Conservation (phyloP, 30 jellyfish, hydroid and myxozoan genomes). For the Haliclystus octoradiatus region DNA sequence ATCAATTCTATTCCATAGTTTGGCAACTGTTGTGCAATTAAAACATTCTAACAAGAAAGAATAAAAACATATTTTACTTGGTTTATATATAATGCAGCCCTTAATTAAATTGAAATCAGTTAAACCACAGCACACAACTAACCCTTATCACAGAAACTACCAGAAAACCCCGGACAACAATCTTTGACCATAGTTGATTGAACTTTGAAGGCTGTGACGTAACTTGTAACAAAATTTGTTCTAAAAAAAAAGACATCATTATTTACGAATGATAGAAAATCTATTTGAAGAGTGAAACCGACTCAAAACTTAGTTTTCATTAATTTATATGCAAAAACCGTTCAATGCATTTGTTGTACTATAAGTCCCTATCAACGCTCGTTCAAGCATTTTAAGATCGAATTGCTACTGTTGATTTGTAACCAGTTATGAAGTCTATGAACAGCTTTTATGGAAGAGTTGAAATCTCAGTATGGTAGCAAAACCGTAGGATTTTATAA, state of each 20-base stretch:
- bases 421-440: no score
- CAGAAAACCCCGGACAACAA: conserved; percentile 73
- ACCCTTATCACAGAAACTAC: conserved; percentile 73
- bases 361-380: no score
- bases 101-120: no score
- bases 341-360: no score
- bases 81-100: no score
- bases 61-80: neutral
- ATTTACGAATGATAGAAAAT: neutral
- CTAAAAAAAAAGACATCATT: conserved; percentile 6
- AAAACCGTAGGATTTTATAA: no score
- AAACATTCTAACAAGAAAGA: conserved; percentile 33
- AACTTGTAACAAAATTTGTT: conserved; percentile 43
- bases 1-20: conserved; percentile 15
- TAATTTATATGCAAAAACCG: no score
- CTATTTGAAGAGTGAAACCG: neutral
- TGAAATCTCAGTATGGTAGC: no score
- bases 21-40: conserved; percentile 30
- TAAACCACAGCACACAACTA: neutral
- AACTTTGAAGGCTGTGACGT: conserved; percentile 21
- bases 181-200: conserved; percentile 50
- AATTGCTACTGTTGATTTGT: no score
- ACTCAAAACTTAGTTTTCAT: neutral
- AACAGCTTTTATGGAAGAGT: no score
- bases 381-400: no score